phyloP scores from a whole-genome alignment of 2,888 invertebrate genomes.

The Cephus rjabovi region DNA sequence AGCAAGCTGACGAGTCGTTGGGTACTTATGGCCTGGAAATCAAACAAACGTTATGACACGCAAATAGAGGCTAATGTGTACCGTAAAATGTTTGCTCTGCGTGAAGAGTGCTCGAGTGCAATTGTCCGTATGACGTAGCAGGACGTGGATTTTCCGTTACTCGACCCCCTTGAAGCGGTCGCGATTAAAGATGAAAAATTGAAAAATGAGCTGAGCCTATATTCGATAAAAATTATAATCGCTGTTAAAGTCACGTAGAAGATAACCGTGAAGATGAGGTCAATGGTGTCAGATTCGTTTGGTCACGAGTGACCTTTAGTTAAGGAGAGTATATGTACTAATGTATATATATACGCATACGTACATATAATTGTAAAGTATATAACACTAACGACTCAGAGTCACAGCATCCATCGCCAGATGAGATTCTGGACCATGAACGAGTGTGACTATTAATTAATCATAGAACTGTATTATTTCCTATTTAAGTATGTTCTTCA shows the following conservation, averaged over 20 bases:
- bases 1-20: neutral
- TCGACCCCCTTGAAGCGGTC: neutral
- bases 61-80: slow-evolving; percentile 42
- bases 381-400: neutral
- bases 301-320: neutral
- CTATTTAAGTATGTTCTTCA: slow-evolving; percentile 48
- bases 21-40: neutral
- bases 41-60: slow-evolving; percentile 6
- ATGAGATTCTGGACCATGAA: slow-evolving; percentile 27
- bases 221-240: neutral
- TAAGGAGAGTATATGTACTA: neutral
- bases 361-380: neutral
- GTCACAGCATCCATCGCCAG: neutral
- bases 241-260: neutral
- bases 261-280: neutral
- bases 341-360: neutral
- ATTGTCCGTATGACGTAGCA: slow-evolving; percentile 1
- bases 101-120: slow-evolving; percentile 23
- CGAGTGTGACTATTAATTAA: slow-evolving; percentile 55
- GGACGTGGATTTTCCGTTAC: neutral
- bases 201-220: neutral
- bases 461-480: slow-evolving; percentile 64
- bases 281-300: neutral
- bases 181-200: neutral
- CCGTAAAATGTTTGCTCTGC: slow-evolving; percentile 36